Evolutionary conservation across 2,797 vertebrate species (phyloP), one percentile per base, ranked within the genome.

Genomic region (Sphenodon punctatus): DNA sequence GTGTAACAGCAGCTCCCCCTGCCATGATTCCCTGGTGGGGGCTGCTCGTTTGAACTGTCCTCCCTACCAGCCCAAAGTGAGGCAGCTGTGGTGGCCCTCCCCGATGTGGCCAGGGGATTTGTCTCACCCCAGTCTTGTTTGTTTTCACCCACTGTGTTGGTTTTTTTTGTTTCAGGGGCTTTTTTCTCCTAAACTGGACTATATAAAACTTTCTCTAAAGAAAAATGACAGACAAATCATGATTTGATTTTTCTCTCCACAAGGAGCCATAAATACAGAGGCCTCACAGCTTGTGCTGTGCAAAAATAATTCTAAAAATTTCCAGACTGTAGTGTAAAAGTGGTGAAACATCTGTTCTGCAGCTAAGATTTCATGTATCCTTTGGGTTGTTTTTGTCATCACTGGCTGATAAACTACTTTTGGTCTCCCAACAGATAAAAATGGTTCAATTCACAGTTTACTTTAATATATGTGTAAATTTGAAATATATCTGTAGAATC

Each of bases 261-360:
- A 38, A 89, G 85, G 67, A 90, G 75, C 80, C 87, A 92, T 93
- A 91, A 92, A 91, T 60, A 88, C 49, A 71, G 74, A 88, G 74
- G 63, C 43, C 80, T 79, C 66, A 72, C 64, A 89, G 80, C 78
- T 90, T 84, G 84, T 83, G 82, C 81, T 90, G 36, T 0, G 0
- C 80, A 63, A 80, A 17, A 91, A 73, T 61, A 89, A 91, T 89
- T 81, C 64, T 87, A 87, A 89, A 85, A 90, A 92, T 85, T 91
- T 88, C 85, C 86, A 58, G 78, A 85, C 63, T 72, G 60, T 4
- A 22, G 55, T 75, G 73, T 65, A 41, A 80, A 88, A 91, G 71
- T 85, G 76, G 46, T 83, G 87, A 88, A 91, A 89, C 86, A 90
- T 91, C 86, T 90, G 89, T 78, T 86, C n/a, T 0, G 30, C 67